Conservation (phyloP, 2,113 vertebrate genomes). For the Nibea coibor region DNA sequence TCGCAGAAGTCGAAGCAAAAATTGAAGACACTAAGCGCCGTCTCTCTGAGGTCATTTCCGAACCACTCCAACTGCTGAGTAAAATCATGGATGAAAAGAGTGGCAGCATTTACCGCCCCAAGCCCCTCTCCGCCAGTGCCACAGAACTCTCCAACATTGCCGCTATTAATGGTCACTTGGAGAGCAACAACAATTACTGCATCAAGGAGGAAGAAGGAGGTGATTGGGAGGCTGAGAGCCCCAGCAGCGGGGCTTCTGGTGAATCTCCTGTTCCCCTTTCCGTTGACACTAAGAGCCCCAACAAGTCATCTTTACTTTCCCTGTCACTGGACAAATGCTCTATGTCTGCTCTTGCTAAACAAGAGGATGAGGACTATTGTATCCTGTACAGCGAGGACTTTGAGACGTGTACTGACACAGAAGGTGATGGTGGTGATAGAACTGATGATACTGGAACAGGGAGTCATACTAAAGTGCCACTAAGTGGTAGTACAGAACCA, state of each 20-base stretch:
- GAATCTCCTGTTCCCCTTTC: conserved; percentile 63
- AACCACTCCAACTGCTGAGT: conserved; percentile 95
- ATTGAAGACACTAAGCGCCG: conserved; percentile 97
- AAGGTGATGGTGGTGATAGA: conserved; percentile 68
- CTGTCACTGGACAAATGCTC: conserved; percentile 89
- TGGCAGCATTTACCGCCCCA: conserved; percentile 87
- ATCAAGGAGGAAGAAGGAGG: conserved; percentile 94
- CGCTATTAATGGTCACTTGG: conserved; percentile 87
- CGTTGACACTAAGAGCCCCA: conserved; percentile 69
- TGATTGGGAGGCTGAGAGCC: conserved; percentile 87
- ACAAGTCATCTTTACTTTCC: conserved; percentile 50
- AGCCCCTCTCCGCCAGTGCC: conserved; percentile 93
- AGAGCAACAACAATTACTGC: conserved; percentile 96
- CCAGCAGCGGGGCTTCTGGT: conserved; percentile 58
- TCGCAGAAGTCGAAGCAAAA: conserved; percentile 93
- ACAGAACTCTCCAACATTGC: conserved; percentile 91
- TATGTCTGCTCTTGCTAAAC: conserved; percentile 91
- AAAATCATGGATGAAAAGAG: conserved; percentile 98
- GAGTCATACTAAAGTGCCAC: conserved; percentile 60
- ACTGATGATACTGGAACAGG: conserved; percentile 64
- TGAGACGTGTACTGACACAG: conserved; percentile 85
- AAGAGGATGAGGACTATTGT: conserved; percentile 95
- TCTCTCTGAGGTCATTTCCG: conserved; percentile 94
- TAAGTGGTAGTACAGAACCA: conserved; percentile 70
- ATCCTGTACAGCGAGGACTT: conserved; percentile 93